Evolutionary conservation across 2,113 vertebrate species (phyloP), one percentile per base, ranked within the genome.

Genomic region (Halichoerus grypus): DNA sequence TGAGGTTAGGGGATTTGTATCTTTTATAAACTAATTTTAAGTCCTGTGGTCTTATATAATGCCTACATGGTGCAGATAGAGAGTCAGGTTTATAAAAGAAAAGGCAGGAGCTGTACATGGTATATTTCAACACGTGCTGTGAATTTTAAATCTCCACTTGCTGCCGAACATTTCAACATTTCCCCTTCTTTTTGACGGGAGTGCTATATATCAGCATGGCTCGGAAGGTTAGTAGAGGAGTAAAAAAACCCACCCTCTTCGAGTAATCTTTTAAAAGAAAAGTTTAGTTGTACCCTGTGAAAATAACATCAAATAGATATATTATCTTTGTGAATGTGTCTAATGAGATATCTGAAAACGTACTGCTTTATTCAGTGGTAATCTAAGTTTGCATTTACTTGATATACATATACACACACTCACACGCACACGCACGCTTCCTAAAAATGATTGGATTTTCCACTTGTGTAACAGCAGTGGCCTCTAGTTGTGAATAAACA

Each of bases 401-500:
- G 0, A 5, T 95, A 72, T 63, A 1, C 81, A 33, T 94, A 10
- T 36, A 15, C 8, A 7, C 42, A 18, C 26, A 3, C 39, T 15
- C 55, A 57, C 24, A 61, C 3, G 13, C 7, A 14, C 39, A 18
- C 4, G 16, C 7, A 7, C 0, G 12, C 76, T 95, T 49, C 67
- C 97, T 39, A 85, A 97, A 97, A 93, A 19, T 67, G 0, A 69
- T 96, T 76, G 85, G 92, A 88, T 88, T 92, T 22, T 95, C 4
- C 57, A 97, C 11, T 51, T 69, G 97, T 97, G 1, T 92, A 96
- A 93, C 85, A 96, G 22, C 93, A 95, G 97, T 89, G 39, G 42
- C 31, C 31, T 36, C 67, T 96, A 46, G 94, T 96, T 98, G 98
- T 98, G 51, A 97, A 97, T 97, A 98, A 97, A 97, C 91, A 91